Percentiles rank a stretch among this genome's conserved stretches.
These are phyloP conservation scores for Neodontobutis hainanensis DNA, from an alignment of 2,113 vertebrate species.

Conservation along the genomic window DNA sequence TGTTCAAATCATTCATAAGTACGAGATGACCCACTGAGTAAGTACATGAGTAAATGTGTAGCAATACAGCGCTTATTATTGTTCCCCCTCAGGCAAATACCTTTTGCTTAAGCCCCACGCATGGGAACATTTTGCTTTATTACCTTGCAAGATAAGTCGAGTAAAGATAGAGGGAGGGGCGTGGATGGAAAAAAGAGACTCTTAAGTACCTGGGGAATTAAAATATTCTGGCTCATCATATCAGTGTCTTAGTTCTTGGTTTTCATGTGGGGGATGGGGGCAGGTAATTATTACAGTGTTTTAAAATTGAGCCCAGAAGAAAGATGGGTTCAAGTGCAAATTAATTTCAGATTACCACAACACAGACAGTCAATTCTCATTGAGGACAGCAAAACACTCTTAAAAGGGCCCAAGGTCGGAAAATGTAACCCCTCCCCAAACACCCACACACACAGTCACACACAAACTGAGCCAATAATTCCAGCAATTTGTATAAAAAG, in stretches of 20 bases:
- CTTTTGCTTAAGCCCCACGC: constrained; percentile 89
- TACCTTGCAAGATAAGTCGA: constrained; percentile 93
- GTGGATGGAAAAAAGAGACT: constrained; percentile 61
- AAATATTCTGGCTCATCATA: constrained; percentile 90
- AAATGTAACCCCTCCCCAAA: constrained; percentile 7
- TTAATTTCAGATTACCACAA: constrained; percentile 99
- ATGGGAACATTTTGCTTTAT: constrained; percentile 94
- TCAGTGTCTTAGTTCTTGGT: constrained; percentile 89
- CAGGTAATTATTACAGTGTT: constrained; percentile 92
- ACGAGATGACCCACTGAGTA: constrained; percentile 88
- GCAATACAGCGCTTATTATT: constrained; percentile 89
- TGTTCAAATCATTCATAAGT: constrained; percentile 89
- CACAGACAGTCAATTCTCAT: constrained; percentile 94
- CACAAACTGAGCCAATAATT: constrained; percentile 45
- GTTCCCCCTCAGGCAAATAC: constrained; percentile 96
- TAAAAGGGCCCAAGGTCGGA: constrained; percentile 84
- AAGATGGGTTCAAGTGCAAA: constrained; percentile 99
- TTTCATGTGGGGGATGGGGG: constrained; percentile 84
- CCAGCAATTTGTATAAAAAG: constrained; percentile 79
- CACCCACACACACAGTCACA: constrained; percentile 8
- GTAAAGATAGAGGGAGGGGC: constrained; percentile 80
- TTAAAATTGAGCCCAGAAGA: constrained; percentile 96
- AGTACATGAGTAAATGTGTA: constrained; percentile 88
- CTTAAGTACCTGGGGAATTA: constrained; percentile 92
- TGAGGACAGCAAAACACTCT: constrained; percentile 89